Evolutionary conservation across 64 coral and sea anemone species (phyloP), one percentile per base, ranked within the genome.

Genomic region (Hydrozoanthus tunicans): DNA sequence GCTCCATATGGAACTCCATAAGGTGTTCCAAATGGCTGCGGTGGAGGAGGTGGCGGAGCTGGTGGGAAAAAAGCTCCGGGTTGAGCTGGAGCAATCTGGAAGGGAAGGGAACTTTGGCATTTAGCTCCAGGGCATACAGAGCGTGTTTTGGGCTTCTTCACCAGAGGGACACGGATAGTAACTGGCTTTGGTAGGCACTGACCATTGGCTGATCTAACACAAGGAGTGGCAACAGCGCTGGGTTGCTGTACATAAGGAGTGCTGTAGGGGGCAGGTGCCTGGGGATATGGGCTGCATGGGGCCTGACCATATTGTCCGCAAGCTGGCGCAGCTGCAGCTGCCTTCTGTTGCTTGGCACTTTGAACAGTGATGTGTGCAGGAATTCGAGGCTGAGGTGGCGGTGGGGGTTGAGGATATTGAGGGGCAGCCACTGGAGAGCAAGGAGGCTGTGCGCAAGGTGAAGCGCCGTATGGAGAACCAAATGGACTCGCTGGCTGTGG

Each of bases 1-100:
- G 84, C 84, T 27, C 84, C 84, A 61, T 74, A 88, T 7, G 84
- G 84, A 13, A 74, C 84, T n/a, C 84, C 84, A 70, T 88, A 88
- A 9, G 84, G 84, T 15, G 84, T 88, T 1, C 84, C 84, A 24
- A 88, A 88, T 8, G 84, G 84, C 20, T 88, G 84, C 3, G 66
- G 6, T 75, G 56, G 69, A 6, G 84, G 84, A 43, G 32, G 32
- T 43, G 32, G 32, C 32, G 32, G 32, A 43, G 32, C 32, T 43
- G 32, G 32, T 25, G 79, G 79, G 5, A 27, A n/a, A 10, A 81
- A 81, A 43, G 79, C 32, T 53, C 12, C 14, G 7, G 83, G 84
- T 61, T 88, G 84, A 43, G 84, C 54, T 9, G 69, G 69, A 62
- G 68, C 84, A 9, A 88, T 88, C 43, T 88, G 84, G 59, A 59